These are phyloP conservation scores for Tympanoctomys barrerae DNA, from an alignment of 2,797 vertebrate species.

Conservation along the genomic window DNA sequence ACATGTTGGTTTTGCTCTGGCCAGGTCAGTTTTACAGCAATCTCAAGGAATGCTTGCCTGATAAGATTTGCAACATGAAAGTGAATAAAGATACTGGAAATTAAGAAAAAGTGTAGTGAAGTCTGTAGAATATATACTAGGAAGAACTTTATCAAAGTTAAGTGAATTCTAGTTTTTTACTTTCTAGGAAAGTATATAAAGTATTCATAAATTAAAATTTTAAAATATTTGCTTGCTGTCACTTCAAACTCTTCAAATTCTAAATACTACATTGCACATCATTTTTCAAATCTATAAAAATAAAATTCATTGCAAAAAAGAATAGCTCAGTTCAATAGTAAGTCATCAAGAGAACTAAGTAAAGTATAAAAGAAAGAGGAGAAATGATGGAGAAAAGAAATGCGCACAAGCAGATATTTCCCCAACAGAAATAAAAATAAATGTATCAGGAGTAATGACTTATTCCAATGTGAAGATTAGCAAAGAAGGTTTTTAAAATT, in stretches of 20 bases:
- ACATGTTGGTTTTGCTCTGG: neutral
- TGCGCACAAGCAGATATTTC: neutral
- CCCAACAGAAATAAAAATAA: neutral
- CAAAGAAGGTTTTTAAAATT: neutral
- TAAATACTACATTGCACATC: neutral
- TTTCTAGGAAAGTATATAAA: neutral
- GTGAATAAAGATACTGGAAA: neutral
- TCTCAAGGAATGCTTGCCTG: neutral
- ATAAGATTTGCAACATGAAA: neutral
- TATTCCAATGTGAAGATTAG: neutral
- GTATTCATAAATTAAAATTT: neutral
- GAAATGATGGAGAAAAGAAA: neutral
- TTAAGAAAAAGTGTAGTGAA: neutral
- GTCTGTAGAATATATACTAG: neutral
- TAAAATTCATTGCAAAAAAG: constrained; percentile 39
- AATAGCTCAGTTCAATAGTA: neutral
- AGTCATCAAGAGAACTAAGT: neutral
- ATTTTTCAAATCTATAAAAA: neutral
- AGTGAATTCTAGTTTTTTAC: neutral
- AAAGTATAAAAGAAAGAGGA: neutral
- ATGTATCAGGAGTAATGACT: neutral
- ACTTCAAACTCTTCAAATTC: neutral
- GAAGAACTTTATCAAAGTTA: neutral
- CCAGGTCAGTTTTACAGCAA: neutral
- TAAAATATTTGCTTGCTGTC: constrained; percentile 10